Percentiles rank a stretch among this genome's conserved stretches.
These are phyloP conservation scores for Rana temporaria DNA, from an alignment of 2,113 vertebrate genomes.

Conservation along the genomic window DNA sequence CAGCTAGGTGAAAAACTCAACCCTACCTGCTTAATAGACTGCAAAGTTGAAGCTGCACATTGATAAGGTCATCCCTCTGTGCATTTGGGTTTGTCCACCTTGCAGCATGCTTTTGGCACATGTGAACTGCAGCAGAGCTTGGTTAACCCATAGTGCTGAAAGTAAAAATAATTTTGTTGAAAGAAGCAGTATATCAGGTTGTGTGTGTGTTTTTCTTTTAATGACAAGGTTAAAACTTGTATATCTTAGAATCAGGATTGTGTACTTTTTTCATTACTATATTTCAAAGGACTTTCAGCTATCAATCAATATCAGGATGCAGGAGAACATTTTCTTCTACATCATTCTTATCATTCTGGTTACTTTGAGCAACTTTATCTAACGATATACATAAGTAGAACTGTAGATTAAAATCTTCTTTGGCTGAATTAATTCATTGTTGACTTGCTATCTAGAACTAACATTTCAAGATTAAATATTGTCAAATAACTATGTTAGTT, in stretches of 20 bases:
- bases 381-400: slow-evolving; percentile 10
- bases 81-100: no score
- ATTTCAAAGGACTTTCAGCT: neutral
- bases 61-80: no score
- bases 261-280: neutral
- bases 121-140: no score
- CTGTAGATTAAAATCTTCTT: slow-evolving; percentile 26
- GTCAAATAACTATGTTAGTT: neutral
- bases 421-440: slow-evolving; percentile 8
- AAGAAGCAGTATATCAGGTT: no score
- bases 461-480: slow-evolving; percentile 28
- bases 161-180: no score
- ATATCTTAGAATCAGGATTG: neutral
- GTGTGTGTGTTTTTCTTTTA: no score
- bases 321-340: neutral
- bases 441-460: slow-evolving; percentile 32
- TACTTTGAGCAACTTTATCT: slow-evolving; percentile 26
- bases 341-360: slow-evolving; percentile 22
- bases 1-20: no score
- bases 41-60: no score
- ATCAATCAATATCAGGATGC: neutral
- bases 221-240: neutral
- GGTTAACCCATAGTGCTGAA: no score
- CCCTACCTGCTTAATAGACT: no score
- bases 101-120: no score